Percentiles rank a stretch among this genome's conserved stretches.
phyloP scores from a whole-genome alignment of 2,113 vertebrate species.

The Lasiurus cinereus region DNA sequence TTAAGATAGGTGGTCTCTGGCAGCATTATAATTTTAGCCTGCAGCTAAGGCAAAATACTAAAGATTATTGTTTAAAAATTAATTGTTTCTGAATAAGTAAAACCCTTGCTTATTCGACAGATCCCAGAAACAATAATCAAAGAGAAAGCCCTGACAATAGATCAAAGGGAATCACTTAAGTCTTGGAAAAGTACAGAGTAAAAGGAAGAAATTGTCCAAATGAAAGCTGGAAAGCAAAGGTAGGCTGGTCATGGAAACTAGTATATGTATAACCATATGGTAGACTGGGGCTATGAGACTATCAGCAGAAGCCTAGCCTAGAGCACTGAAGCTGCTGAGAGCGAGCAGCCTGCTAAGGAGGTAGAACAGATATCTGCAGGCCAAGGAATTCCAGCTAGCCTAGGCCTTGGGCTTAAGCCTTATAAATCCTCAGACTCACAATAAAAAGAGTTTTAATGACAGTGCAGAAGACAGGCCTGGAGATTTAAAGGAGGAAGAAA shows the following conservation, averaged over 20 bases:
- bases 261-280: not conserved
- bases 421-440: not conserved
- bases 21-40: not conserved
- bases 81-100: conserved; percentile 43
- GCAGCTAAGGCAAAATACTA: not conserved
- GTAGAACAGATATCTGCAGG: not conserved
- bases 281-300: not conserved
- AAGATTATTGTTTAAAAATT: conserved; percentile 5
- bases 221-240: not conserved
- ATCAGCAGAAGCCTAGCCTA: not conserved
- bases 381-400: not conserved
- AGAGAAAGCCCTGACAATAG: conserved; percentile 35
- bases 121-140: conserved; percentile 33
- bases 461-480: not conserved
- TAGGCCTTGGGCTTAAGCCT: not conserved
- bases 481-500: not conserved
- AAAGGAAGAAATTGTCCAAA: not conserved
- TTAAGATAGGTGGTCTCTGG: not conserved
- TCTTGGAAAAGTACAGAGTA: not conserved
- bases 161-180: conserved; percentile 18
- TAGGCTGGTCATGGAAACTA: not conserved
- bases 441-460: conserved; percentile 31
- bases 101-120: not conserved
- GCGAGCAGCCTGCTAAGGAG: not conserved
- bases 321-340: not conserved